These are phyloP conservation scores for Parauchenoglanis punctatus DNA, from an alignment of 2,797 vertebrate species.

Conservation along the genomic window DNA sequence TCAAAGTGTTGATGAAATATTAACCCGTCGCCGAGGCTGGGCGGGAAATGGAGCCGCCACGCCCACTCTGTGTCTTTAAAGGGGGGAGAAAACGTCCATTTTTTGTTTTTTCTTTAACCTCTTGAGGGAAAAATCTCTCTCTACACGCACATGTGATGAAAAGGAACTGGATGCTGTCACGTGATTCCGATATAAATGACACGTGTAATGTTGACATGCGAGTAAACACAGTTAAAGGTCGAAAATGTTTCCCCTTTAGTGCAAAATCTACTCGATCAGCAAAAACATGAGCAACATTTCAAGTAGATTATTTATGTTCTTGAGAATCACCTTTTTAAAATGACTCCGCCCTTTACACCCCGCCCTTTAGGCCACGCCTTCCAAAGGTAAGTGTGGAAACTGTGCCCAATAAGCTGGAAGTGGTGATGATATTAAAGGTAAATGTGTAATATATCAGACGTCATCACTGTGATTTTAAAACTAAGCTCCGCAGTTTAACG, in stretches of 20 bases:
- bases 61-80: slow-evolving; percentile 57
- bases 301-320: not conserved
- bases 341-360: not conserved
- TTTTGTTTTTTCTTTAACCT: not conserved
- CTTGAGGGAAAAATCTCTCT: not conserved
- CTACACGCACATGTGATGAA: not conserved
- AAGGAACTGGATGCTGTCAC: not conserved
- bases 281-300: not conserved
- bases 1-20: slow-evolving; percentile 78
- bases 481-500: not conserved
- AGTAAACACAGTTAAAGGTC: not conserved
- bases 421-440: not conserved
- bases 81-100: not conserved
- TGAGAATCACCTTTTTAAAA: not conserved
- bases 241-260: not conserved
- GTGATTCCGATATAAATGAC: not conserved
- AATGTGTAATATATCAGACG: not conserved
- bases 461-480: not conserved
- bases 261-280: not conserved
- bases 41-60: slow-evolving; percentile 60
- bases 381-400: too few relatives aligned
- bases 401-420: not conserved
- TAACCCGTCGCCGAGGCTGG: slow-evolving; percentile 64
- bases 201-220: not conserved
- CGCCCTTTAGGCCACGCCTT: not conserved